Percentiles rank a stretch among this genome's conserved stretches.
Conservation (phyloP, 2,113 vertebrate species). For the Typhlomys cinereus region DNA sequence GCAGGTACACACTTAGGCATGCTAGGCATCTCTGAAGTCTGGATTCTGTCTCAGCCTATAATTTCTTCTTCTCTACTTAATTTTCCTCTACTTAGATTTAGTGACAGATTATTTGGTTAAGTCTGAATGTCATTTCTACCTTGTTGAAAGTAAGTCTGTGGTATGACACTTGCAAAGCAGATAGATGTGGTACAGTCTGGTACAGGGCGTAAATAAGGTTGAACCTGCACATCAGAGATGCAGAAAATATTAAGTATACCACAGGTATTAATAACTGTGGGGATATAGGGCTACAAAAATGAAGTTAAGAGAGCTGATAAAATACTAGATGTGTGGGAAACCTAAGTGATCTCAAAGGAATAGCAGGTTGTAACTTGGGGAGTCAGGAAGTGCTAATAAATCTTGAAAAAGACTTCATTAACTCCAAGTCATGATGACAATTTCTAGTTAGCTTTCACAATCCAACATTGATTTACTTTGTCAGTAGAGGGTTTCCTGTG, state of each 20-base stretch:
- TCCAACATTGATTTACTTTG: neutral
- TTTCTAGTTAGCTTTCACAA: slow-evolving; percentile 24
- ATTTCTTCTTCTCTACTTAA: neutral
- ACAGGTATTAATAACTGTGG: neutral
- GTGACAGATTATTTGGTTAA: slow-evolving; percentile 2
- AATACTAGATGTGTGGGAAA: neutral
- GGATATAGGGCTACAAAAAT: neutral
- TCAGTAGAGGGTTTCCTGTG: neutral
- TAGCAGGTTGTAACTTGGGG: neutral
- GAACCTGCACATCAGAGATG: neutral
- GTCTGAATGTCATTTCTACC: neutral
- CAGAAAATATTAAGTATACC: neutral
- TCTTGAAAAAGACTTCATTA: neutral
- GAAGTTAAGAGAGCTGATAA: neutral
- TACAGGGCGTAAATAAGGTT: neutral
- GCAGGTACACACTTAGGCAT: neutral
- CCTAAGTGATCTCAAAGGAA: neutral
- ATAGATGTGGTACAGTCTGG: neutral
- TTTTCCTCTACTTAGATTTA: neutral
- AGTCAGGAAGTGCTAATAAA: neutral
- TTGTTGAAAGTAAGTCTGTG: neutral
- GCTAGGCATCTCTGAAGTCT: neutral
- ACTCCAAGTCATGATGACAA: neutral
- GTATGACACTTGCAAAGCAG: neutral
- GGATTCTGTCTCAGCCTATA: neutral